These are phyloP conservation scores for Colletes latitarsis DNA, from an alignment of 1,140 invertebrate genomes.

Conservation along the genomic window DNA sequence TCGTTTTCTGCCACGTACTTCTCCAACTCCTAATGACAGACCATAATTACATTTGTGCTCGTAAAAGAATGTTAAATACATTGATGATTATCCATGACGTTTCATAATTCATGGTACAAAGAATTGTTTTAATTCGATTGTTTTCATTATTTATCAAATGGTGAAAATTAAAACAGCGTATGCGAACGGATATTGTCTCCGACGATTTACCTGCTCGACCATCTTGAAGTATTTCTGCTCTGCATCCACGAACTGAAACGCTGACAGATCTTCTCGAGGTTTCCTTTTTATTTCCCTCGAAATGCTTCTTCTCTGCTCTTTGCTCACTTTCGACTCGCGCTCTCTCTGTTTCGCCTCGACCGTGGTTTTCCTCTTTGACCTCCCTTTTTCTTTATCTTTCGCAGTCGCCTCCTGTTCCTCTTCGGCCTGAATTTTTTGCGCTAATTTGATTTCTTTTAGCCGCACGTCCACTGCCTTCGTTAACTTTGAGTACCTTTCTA, in stretches of 20 bases:
- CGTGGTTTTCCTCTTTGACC: neutral
- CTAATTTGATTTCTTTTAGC: slow-evolving; percentile 55
- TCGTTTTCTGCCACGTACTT: slow-evolving; percentile 12
- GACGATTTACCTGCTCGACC: slow-evolving; percentile 43
- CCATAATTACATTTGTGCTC: neutral
- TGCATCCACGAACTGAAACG: neutral
- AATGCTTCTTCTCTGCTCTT: neutral
- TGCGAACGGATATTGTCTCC: neutral
- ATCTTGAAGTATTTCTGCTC: slow-evolving; percentile 47
- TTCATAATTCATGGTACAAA: too few species aligned
- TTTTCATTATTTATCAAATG: too few species aligned
- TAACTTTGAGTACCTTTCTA: slow-evolving; percentile 45
- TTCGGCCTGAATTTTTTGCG: neutral
- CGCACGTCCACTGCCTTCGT: slow-evolving; percentile 50
- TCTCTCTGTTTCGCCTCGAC: neutral
- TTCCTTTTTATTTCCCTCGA: slow-evolving; percentile 13
- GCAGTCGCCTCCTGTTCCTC: neutral
- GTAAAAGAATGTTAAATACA: neutral
- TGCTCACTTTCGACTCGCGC: neutral
- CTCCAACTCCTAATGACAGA: slow-evolving; percentile 8
- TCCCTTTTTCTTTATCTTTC: neutral
- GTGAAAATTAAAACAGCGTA: too few species aligned
- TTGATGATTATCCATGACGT: too few species aligned
- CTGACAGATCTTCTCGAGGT: slow-evolving; percentile 10
- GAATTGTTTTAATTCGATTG: too few species aligned